Conservation (phyloP, 2,113 vertebrate species). For the Gasterosteus aculeatus region DNA sequence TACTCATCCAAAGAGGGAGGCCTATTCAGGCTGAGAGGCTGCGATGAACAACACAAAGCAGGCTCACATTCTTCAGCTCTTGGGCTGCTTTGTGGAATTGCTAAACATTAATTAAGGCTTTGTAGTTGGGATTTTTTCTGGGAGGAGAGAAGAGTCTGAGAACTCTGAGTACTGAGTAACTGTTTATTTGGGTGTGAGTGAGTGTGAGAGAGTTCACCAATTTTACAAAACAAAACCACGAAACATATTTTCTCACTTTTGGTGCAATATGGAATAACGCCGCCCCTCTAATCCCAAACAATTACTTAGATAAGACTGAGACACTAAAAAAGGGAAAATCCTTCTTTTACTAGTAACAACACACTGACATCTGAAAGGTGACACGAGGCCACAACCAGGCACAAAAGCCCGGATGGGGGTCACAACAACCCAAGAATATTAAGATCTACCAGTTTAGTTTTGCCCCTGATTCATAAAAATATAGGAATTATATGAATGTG, state of each 20-base stretch:
- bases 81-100: not conserved
- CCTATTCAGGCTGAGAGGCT: not conserved
- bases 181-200: not conserved
- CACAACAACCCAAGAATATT: not conserved
- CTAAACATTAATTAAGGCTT: not conserved
- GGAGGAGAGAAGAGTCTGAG: not conserved
- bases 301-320: not conserved
- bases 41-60: slow-evolving; percentile 11
- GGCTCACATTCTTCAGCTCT: not conserved
- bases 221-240: not conserved
- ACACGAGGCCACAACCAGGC: not conserved
- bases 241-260: not conserved
- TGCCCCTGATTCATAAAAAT: not conserved
- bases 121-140: not conserved
- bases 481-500: not conserved
- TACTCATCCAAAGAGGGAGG: slow-evolving; percentile 1
- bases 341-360: not conserved
- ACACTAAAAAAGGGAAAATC: not conserved
- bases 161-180: not conserved
- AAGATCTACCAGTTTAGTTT: not conserved
- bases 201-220: not conserved
- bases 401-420: too few relatives aligned
- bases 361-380: not conserved
- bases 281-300: not conserved
- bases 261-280: not conserved